Conservation (phyloP, 2,113 vertebrate genomes). For the Entelurus aequoreus region DNA sequence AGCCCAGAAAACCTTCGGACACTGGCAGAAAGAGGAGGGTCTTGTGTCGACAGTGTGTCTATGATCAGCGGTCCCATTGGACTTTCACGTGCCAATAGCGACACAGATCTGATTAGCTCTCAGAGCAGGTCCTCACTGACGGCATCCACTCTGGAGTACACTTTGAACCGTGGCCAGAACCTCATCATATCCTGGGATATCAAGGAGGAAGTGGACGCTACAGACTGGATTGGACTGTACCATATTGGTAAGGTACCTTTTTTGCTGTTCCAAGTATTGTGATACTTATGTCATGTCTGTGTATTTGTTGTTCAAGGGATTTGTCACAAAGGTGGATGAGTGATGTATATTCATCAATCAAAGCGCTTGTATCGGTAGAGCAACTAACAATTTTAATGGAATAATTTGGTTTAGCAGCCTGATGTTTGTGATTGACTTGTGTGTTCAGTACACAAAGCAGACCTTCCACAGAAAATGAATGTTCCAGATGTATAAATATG, state of each 20-base stretch:
- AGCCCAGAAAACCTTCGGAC: conserved; percentile 95
- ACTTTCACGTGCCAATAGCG: conserved; percentile 89
- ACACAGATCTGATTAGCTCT: conserved; percentile 92
- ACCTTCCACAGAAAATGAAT: too few relatives aligned
- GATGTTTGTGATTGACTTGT: too few relatives aligned
- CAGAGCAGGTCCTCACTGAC: conserved; percentile 94
- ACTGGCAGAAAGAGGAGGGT: conserved; percentile 78
- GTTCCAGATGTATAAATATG: too few relatives aligned
- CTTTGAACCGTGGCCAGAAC: conserved; percentile 86
- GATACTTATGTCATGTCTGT: background rate
- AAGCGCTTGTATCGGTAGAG: too few relatives aligned
- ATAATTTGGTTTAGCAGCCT: too few relatives aligned
- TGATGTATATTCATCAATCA: background rate
- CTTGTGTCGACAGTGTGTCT: conserved; percentile 56
- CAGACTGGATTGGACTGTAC: conserved; percentile 98
- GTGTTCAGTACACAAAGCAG: too few relatives aligned
- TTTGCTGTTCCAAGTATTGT: background rate
- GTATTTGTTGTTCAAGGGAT: background rate
- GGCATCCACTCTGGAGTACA: conserved; percentile 90
- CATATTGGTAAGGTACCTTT: conserved; percentile 83
- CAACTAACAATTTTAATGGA: too few relatives aligned
- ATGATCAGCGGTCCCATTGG: conserved; percentile 63
- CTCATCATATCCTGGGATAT: conserved; percentile 99
- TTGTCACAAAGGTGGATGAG: background rate
- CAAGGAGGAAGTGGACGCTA: conserved; percentile 97